These are phyloP conservation scores for Muscicapa striata DNA, from an alignment of 2,797 vertebrate genomes.

Conservation along the genomic window DNA sequence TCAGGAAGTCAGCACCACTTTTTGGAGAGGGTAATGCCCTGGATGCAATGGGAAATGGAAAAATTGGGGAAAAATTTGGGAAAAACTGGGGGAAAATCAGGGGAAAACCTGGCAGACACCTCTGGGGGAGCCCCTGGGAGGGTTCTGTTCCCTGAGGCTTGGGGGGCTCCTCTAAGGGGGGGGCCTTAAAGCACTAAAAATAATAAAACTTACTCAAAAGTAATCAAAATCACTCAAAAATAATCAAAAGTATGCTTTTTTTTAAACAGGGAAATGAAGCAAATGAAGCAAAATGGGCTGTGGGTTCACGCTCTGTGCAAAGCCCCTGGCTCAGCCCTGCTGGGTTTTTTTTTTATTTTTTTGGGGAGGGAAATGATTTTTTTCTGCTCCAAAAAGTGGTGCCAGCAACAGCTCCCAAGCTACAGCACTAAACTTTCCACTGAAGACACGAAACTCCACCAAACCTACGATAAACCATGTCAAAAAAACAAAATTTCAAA, in stretches of 20 bases:
- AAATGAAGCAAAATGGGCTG: neutral
- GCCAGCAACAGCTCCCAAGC: conserved; percentile 22
- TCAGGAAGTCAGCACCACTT: conserved; percentile 63
- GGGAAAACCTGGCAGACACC: neutral
- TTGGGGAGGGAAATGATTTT: fast-evolving
- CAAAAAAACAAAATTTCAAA: neutral
- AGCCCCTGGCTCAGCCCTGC: neutral
- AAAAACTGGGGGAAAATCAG: neutral
- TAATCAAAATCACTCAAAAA: too few species aligned
- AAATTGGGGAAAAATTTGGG: neutral
- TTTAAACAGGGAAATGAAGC: neutral
- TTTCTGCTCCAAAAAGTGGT: conserved; percentile 53
- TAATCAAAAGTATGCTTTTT: neutral
- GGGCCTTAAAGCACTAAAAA: neutral
- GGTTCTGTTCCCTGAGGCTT: neutral
- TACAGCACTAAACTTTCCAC: conserved; percentile 22
- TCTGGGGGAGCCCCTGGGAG: neutral
- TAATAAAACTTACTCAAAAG: neutral
- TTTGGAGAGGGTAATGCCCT: conserved; percentile 49
- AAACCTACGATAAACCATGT: conserved; percentile 36
- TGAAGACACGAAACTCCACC: conserved; percentile 56
- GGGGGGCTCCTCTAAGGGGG: neutral
- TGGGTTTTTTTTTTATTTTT: neutral
- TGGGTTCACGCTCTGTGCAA: neutral
- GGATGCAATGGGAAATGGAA: neutral